Evolutionary conservation across 1,140 invertebrate species (phyloP), one percentile per base, ranked within the genome.

Genomic region (Lasioglossum albipes): DNA sequence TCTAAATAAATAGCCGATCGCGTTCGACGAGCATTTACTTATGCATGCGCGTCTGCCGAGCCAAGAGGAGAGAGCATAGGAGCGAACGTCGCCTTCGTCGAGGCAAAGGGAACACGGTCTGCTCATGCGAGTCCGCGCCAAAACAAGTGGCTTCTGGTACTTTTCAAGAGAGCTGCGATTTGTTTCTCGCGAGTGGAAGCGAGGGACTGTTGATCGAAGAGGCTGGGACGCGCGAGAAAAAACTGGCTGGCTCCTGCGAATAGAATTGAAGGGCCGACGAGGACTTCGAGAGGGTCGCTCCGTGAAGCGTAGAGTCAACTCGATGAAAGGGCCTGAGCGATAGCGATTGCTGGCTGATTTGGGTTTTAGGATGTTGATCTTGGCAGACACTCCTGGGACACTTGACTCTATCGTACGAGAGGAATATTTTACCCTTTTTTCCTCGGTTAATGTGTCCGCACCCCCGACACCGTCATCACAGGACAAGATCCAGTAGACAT

Each of bases 1-100:
- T 78, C 68, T 78, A 78, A 78, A 78, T 72, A 79, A 75, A 80
- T 67, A 74, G 36, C 41, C 62, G 62, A 75, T 80, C 72, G 52
- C n/a, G 54, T 73, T 73, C 59, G 64, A 27, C 42, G 27, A 22
- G 62, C 49, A 57, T 41, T 75, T 80, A 80, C 36, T 80, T 80
- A 80, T 80, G 64, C 72, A 80, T 75, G 78, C 78, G 72, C 49
- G 41, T 67, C 22, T 52, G 52, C 52, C 27, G 74, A 68, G 54
- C 49, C 70, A 22, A n/a, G 64, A 31, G 20, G 69, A n/a, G 69
- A n/a, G 18, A 6, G 52, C 45, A 9, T 4, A 18, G 52, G 52
- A 54, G 18, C 52, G 3, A 49, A 49, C 45, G 45, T 49, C 10
- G 45, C 9, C 36, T 3, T 36, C 36, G 36, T 27, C 27, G 27